These are phyloP conservation scores for Noctua janthe DNA, from an alignment of 2,888 invertebrate species.

Conservation along the genomic window DNA sequence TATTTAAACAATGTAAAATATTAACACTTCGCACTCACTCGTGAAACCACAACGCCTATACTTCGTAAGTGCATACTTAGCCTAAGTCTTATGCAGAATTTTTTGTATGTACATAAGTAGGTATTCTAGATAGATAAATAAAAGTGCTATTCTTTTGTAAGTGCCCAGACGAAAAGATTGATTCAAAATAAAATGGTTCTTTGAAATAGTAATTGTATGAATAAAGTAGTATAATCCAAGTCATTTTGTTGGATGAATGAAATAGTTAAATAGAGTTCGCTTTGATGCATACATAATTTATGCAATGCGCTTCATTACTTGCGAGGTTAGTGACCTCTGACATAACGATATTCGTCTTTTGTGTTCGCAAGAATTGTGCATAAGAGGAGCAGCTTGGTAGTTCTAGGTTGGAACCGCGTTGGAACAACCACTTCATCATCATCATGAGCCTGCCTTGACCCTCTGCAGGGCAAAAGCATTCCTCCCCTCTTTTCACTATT, in stretches of 20 bases:
- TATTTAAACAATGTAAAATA: slow-evolving; percentile 8
- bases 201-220: neutral
- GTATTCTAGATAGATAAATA: neutral
- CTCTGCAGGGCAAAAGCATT: neutral
- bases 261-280: slow-evolving; percentile 4
- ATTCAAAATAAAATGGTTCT: slow-evolving; percentile 23
- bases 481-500: neutral
- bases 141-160: slow-evolving; percentile 7
- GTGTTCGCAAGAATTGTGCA: neutral
- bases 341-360: neutral
- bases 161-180: slow-evolving; percentile 17
- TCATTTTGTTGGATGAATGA: neutral
- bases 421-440: neutral
- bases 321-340: slow-evolving; percentile 18
- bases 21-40: slow-evolving; percentile 12
- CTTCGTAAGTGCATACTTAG: slow-evolving; percentile 20
- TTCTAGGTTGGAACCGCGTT: neutral
- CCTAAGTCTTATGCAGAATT: slow-evolving; percentile 17
- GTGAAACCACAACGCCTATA: neutral
- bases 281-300: slow-evolving; percentile 16
- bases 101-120: neutral
- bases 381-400: neutral
- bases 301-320: neutral
- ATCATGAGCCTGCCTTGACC: neutral
- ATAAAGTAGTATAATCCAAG: slow-evolving; percentile 7